phyloP scores from a whole-genome alignment of 2,888 invertebrate genomes.

The Spatulosminthurus flaviceps region DNA sequence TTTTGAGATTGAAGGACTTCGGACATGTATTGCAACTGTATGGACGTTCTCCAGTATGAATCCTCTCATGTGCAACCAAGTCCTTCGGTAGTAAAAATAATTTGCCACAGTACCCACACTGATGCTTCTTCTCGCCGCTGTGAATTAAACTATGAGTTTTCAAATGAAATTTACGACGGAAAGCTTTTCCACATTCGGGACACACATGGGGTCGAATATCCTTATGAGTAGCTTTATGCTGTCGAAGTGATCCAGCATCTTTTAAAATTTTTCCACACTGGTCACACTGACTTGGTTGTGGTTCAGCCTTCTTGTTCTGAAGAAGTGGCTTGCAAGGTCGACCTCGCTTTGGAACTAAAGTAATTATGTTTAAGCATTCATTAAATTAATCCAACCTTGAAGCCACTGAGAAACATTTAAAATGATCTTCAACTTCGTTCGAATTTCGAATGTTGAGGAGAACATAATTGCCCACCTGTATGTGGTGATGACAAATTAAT shows the following conservation, averaged over 20 bases:
- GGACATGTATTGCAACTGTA: constrained; percentile 59
- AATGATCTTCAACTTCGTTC: too few relatives aligned
- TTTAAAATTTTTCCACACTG: constrained; percentile 56
- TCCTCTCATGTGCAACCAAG: constrained; percentile 63
- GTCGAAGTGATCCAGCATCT: constrained; percentile 46
- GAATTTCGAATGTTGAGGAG: too few relatives aligned
- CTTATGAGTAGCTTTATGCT: constrained; percentile 56
- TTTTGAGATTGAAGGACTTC: constrained; percentile 65
- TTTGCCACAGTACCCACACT: constrained; percentile 57
- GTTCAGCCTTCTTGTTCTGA: not conserved
- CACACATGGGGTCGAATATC: constrained; percentile 50
- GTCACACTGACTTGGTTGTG: constrained; percentile 34
- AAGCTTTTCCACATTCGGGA: constrained; percentile 55
- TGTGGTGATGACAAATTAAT: too few relatives aligned
- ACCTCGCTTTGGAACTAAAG: not conserved
- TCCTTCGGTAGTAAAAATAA: constrained; percentile 59
- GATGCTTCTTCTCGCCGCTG: constrained; percentile 55
- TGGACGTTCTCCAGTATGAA: constrained; percentile 31
- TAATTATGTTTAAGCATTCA: too few relatives aligned
- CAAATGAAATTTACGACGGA: constrained; percentile 56
- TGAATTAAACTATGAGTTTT: constrained; percentile 56
- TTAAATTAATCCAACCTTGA: too few relatives aligned
- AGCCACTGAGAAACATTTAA: too few relatives aligned
- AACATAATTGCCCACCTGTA: too few relatives aligned
- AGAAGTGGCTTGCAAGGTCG: not conserved